phyloP scores from a whole-genome alignment of 1,140 invertebrate genomes.

The Halictus rubicundus region DNA sequence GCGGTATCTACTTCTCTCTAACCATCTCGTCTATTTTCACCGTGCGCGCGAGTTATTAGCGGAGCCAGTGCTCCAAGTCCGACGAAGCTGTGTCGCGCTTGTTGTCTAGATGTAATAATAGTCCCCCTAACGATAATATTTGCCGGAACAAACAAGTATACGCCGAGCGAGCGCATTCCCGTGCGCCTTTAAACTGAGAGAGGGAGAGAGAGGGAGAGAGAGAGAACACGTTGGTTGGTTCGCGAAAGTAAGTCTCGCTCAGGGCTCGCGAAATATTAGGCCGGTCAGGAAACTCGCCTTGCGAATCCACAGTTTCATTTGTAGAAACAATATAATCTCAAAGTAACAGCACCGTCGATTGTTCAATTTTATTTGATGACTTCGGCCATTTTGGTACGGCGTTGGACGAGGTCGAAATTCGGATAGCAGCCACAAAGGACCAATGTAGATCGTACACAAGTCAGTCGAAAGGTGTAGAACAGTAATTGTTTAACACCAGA shows the following conservation, averaged over 20 bases:
- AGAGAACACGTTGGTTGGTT: background rate
- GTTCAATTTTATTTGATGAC: no score
- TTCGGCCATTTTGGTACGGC: no score
- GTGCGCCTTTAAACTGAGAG: background rate
- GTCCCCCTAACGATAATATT: slow-evolving; percentile 67
- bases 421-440: no score
- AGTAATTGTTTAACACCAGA: no score
- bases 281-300: background rate
- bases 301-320: no score
- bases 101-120: slow-evolving; percentile 75
- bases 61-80: slow-evolving; percentile 58
- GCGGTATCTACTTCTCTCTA: slow-evolving; percentile 46
- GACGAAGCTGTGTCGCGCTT: slow-evolving; percentile 62
- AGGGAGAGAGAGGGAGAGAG: no score
- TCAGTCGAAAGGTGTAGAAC: no score
- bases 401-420: no score
- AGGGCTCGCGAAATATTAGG: background rate
- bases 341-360: no score
- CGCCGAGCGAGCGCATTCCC: slow-evolving; percentile 7
- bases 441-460: no score
- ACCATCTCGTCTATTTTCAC: slow-evolving; percentile 68
- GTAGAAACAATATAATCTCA: no score
- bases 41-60: slow-evolving; percentile 72
- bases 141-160: slow-evolving; percentile 44
- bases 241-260: background rate